Base-by-base conservation (phyloP, 2,888 invertebrate species). In the Eristalis intricaria region DNA sequence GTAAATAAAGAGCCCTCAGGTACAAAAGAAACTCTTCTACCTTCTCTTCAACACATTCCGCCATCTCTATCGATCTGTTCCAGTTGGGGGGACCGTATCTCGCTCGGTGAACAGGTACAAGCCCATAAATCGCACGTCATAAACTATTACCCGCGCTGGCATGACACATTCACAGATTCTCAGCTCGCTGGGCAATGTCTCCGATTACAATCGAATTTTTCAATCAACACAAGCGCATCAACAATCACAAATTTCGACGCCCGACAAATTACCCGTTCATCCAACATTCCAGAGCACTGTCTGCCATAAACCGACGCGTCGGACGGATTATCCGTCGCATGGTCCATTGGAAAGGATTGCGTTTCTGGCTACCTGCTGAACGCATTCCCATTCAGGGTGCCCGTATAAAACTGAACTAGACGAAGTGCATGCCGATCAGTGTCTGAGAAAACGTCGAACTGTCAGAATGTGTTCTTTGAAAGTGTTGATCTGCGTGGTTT, bases 311-410 rank as follows among this genome's bases (percentile, higher is more conserved):
- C 23, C 69, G 43, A 73, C 26, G n/a, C n/a, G 10, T 19, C 50
- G 50, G 50, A 10, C 26, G 71, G 22, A 74, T 74, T 76, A 76
- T 85, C 80, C 50, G 69, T 56, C 69, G 64, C 63, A 71, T 11
- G 66, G 58, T 80, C 60, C 71, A 74, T 61, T 56, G 35, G 64
- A 78, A 82, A 78, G 85, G 85, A 86, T 86, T 78, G 50, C 50
- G 19, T 50, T 50, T 50, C 50, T 19, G 82, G 1, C 74, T 78
- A 74, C 82, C 74, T 86, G 61, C 15, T 2, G 15, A 32, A 4
- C 19, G 15, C 35, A 58, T 8, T 56, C 32, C 15, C 35, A 29
- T 11, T 56, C 10, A 32, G 13, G 65, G 5, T 40, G 8, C 23
- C 29, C 29, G 63, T 81, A 77, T 81, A 85, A 86, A 86, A 82